These are phyloP conservation scores for Tinea pellionella DNA, from an alignment of 2,888 invertebrate genomes.

Conservation along the genomic window DNA sequence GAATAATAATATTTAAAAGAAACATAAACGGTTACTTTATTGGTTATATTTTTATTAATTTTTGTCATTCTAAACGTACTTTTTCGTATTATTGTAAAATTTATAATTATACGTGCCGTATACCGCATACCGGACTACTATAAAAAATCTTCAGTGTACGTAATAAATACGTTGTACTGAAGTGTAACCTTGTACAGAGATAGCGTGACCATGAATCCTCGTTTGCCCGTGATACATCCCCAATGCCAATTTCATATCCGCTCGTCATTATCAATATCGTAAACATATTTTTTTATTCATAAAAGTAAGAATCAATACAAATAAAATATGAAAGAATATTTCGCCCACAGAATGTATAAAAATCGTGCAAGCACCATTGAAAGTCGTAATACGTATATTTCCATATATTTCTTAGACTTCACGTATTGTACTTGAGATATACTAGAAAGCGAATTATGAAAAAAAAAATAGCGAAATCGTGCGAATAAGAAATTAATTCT, in stretches of 20 bases:
- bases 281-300: neutral
- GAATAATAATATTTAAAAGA: too few relatives aligned
- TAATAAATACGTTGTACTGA: too few relatives aligned
- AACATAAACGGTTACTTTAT: too few relatives aligned
- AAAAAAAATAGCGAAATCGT: constrained; percentile 4
- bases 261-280: neutral
- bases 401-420: constrained; percentile 11
- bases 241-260: neutral
- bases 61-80: too few relatives aligned
- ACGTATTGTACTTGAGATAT: neutral
- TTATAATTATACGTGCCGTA: too few relatives aligned
- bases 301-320: neutral
- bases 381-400: neutral
- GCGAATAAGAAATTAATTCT: constrained; percentile 7
- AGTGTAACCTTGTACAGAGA: constrained; percentile 9
- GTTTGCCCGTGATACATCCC: neutral
- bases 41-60: too few relatives aligned
- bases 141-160: too few relatives aligned
- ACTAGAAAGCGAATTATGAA: constrained; percentile 6
- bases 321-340: neutral
- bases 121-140: too few relatives aligned
- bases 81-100: too few relatives aligned
- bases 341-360: constrained; percentile 8
- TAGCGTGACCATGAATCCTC: constrained; percentile 6
- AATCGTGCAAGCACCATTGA: constrained; percentile 6